Conservation (phyloP, 2,113 vertebrate species). For the Anguilla japonica region DNA sequence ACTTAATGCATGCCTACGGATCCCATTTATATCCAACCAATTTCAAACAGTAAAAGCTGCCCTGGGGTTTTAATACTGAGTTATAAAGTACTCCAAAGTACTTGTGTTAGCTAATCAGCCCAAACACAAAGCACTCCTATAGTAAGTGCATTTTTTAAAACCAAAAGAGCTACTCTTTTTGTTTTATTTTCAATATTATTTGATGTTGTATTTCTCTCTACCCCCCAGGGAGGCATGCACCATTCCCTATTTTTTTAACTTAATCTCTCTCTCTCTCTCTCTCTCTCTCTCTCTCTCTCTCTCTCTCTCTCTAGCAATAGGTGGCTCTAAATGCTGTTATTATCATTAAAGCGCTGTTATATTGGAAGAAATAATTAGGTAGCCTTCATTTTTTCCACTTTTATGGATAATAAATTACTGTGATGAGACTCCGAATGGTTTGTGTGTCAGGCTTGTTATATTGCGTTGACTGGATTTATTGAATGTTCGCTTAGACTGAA, state of each 20-base stretch:
- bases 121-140: neutral
- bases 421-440: neutral
- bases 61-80: neutral
- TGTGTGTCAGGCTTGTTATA: neutral
- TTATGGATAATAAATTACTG: neutral
- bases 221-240: too few species aligned
- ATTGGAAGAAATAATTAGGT: neutral
- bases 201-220: too few species aligned
- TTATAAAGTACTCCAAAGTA: neutral
- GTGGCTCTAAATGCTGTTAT: neutral
- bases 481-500: neutral
- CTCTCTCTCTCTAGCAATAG: too few species aligned
- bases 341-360: neutral
- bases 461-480: neutral
- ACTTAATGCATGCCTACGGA: neutral
- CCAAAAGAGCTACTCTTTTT: too few species aligned
- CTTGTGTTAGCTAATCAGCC: neutral
- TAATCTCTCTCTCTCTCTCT: too few species aligned
- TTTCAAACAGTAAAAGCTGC: neutral
- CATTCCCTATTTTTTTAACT: too few species aligned
- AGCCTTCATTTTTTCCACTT: neutral
- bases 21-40: slow-evolving; percentile 9
- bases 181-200: too few species aligned
- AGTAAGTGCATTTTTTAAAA: too few species aligned
- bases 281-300: too few species aligned